These are phyloP conservation scores for Megamerina dolium DNA, from an alignment of 2,888 invertebrate species.

Conservation along the genomic window DNA sequence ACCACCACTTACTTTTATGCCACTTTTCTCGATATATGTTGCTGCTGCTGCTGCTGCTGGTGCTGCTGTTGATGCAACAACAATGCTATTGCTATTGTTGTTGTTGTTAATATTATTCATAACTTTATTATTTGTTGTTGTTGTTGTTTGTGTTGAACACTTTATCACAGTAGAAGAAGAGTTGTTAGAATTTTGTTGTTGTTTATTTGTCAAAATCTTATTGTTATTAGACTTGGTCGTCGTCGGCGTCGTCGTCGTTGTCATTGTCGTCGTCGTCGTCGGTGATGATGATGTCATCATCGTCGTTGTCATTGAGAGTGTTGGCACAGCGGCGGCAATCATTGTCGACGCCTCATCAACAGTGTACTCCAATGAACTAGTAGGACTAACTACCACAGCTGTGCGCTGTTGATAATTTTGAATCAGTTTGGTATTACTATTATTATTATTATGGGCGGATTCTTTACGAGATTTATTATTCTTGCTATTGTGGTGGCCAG, in stretches of 20 bases:
- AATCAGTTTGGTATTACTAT: constrained; percentile 25
- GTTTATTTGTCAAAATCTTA: constrained; percentile 32
- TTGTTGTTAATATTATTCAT: constrained; percentile 25
- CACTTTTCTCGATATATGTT: constrained; percentile 14
- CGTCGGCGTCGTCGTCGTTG: constrained; percentile 19
- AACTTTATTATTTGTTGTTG: constrained; percentile 10
- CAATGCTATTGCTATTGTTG: constrained; percentile 24
- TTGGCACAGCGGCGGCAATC: constrained; percentile 35
- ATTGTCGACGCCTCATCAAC: constrained; percentile 25
- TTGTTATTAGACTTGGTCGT: constrained; percentile 30
- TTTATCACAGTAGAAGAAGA: constrained; percentile 50
- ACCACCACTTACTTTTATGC: too few relatives aligned
- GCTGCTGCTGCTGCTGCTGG: constrained; percentile 17
- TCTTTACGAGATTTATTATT: constrained; percentile 44
- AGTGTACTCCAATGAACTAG: constrained; percentile 32
- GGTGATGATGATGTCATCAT: constrained; percentile 54
- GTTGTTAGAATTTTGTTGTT: constrained; percentile 35
- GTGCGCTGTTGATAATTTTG: constrained; percentile 26
- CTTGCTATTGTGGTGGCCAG: constrained; percentile 37
- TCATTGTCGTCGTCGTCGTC: constrained; percentile 52
- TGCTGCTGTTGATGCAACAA: constrained; percentile 13
- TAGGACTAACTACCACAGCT: constrained; percentile 27
- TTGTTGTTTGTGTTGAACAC: constrained; percentile 49
- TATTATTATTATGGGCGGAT: constrained; percentile 27
- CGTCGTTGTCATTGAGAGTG: too few relatives aligned